Evolutionary conservation across 2,888 invertebrate genomes (phyloP).

Genomic region (Odontocerum albicorne): DNA sequence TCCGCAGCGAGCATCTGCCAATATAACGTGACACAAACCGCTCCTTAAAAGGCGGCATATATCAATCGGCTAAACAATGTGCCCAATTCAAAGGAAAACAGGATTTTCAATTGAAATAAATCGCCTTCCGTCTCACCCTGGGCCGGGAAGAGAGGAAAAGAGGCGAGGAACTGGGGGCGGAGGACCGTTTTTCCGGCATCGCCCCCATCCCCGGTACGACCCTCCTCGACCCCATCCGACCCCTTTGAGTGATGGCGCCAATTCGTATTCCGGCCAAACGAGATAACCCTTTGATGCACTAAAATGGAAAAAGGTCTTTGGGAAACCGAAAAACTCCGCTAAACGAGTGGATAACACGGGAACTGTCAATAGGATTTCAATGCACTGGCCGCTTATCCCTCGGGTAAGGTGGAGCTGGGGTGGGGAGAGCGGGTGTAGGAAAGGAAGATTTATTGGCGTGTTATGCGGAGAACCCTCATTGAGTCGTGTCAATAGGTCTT

Average conservation of each 20-base stretch:
- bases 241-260: conserved; percentile 14
- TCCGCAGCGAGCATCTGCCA: too few relatives aligned
- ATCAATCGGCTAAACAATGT: conserved; percentile 14
- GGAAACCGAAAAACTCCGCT: neutral
- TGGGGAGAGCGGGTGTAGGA: too few relatives aligned
- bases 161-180: neutral
- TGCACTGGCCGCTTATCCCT: too few relatives aligned
- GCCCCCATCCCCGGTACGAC: too few relatives aligned
- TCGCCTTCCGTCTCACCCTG: conserved; percentile 1
- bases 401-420: too few relatives aligned
- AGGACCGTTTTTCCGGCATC: conserved; percentile 11
- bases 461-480: too few relatives aligned
- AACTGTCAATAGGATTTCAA: too few relatives aligned
- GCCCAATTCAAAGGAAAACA: conserved; percentile 12
- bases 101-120: conserved; percentile 21
- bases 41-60: neutral
- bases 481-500: too few relatives aligned
- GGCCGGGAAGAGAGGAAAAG: neutral
- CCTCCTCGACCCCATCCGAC: conserved; percentile 8
- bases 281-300: conserved; percentile 20
- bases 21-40: neutral
- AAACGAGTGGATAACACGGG: too few relatives aligned
- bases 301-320: conserved; percentile 9
- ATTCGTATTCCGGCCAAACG: conserved; percentile 16
- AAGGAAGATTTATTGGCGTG: too few relatives aligned